Evolutionary conservation across 2,888 invertebrate genomes (phyloP).

Genomic region (Diarsia mendica): DNA sequence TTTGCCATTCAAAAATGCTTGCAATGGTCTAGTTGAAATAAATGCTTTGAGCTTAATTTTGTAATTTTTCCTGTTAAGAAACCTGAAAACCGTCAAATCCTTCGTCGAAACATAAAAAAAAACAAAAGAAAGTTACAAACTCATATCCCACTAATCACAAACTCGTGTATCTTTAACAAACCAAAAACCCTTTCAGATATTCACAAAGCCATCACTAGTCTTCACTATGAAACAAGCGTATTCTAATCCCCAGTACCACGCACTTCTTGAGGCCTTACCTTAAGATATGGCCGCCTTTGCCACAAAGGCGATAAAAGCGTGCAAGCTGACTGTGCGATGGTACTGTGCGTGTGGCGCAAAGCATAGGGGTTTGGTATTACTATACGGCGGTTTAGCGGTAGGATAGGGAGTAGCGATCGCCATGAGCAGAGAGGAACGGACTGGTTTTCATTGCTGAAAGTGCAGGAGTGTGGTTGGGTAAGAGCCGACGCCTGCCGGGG

Average conservation of each 20-base stretch:
- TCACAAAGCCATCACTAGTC: not conserved
- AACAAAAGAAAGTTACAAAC: not conserved
- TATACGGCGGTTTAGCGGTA: not conserved
- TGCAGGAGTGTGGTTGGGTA: too few relatives aligned
- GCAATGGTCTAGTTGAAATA: too few relatives aligned
- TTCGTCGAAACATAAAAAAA: not conserved
- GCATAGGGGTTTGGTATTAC: not conserved
- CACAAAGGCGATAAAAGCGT: constrained; percentile 69
- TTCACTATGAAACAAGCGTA: not conserved
- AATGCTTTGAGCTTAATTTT: too few relatives aligned
- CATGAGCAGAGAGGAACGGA: not conserved
- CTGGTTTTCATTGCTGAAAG: not conserved
- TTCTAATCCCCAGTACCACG: constrained; percentile 41
- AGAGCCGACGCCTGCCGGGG: too few relatives aligned
- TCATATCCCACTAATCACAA: not conserved
- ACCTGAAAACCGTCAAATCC: not conserved
- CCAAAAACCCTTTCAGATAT: not conserved
- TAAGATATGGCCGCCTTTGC: constrained; percentile 62
- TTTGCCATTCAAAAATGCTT: too few relatives aligned
- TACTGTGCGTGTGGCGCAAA: constrained; percentile 51
- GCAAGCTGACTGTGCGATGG: constrained; percentile 64
- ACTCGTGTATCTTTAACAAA: not conserved
- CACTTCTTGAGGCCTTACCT: constrained; percentile 47
- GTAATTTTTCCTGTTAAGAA: too few relatives aligned
- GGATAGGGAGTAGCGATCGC: not conserved